A percentile compares a stretch with the other conserved stretches of the same genome.
These are phyloP conservation scores for Bedellia somnulentella DNA, from an alignment of 2,888 invertebrate species.

Conservation along the genomic window DNA sequence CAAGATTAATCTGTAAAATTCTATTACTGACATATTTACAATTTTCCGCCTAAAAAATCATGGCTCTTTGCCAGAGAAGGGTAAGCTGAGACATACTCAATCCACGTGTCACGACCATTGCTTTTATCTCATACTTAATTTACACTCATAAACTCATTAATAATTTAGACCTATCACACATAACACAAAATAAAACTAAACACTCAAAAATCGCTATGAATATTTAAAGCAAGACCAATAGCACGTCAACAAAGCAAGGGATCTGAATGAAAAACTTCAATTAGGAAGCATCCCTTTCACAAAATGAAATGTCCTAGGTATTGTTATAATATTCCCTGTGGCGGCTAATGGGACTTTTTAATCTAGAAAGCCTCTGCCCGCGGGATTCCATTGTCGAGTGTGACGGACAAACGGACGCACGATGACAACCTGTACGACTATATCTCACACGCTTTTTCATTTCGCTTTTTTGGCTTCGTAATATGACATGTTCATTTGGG, in stretches of 20 bases:
- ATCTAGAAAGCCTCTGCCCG: conserved; percentile 15
- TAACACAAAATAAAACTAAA: too few species aligned
- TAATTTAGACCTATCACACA: too few species aligned
- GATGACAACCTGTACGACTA: too few species aligned
- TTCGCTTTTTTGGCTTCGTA: not conserved
- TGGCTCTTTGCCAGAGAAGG: too few species aligned
- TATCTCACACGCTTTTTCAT: conserved; percentile 5
- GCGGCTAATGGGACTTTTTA: conserved; percentile 13
- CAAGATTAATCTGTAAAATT: too few species aligned
- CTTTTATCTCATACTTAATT: too few species aligned
- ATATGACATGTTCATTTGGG: not conserved
- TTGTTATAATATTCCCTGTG: not conserved
- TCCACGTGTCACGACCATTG: too few species aligned
- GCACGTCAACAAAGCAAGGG: not conserved
- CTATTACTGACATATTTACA: too few species aligned
- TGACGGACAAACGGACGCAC: conserved; percentile 16
- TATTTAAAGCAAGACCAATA: not conserved
- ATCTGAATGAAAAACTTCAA: not conserved
- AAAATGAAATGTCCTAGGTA: not conserved
- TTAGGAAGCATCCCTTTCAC: too few species aligned
- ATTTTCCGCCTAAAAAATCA: too few species aligned
- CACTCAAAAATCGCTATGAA: not conserved
- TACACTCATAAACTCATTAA: too few species aligned
- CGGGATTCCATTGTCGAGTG: conserved; percentile 14
- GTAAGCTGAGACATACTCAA: too few species aligned